Base-by-base conservation (phyloP, 2,113 vertebrate genomes). In the Proteles cristata region DNA sequence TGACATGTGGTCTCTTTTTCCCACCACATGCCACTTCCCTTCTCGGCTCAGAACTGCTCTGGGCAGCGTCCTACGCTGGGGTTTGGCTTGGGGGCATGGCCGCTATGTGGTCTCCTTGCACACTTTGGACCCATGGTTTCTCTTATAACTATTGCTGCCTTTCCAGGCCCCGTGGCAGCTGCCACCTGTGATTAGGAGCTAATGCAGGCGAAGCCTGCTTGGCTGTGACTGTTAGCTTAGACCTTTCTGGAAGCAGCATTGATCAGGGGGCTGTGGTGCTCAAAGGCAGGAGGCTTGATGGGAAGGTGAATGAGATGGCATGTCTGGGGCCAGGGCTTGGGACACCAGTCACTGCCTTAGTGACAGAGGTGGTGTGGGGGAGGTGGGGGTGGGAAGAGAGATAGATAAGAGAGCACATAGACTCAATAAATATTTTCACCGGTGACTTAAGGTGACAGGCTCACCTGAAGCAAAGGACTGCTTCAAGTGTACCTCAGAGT, bases 401-500 rank as follows among this genome's bases (percentile, higher is more conserved):
- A 25, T 2, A 14, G 4, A 4, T n/a, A 11, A n/a, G 79, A 45
- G 31, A n/a, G 58, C 48, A 31, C 0, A 5, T 16, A 66, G 76
- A 25, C 26, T 77, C 21, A 16, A 19, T 35, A 7, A 66, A n/a
- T 25, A 8, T 28, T 82, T 61, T 55, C 74, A 15, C 15, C 33
- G 26, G 4, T 15, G 0, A 15, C 25, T 45, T 74, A 12, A 74
- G 25, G 12, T 3, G 1, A 21, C n/a, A 50, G 39, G 14, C 39
- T 93, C 14, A 0, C 16, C 33, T 19, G 4, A 14, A 76, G 48
- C 61, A 55, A 21, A 14, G 61, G 6, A 26, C 19, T 45, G 61
- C 25, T 14, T 45, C 7, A 3, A 1, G n/a, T 3, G 45, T 8
- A 4, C 12, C 14, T 4, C 43, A 11, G 1, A 17, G 69, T 1